Evolutionary conservation across 2,113 vertebrate species (phyloP), one percentile per base, ranked within the genome.

Genomic region (Macheiramphus alcinus): DNA sequence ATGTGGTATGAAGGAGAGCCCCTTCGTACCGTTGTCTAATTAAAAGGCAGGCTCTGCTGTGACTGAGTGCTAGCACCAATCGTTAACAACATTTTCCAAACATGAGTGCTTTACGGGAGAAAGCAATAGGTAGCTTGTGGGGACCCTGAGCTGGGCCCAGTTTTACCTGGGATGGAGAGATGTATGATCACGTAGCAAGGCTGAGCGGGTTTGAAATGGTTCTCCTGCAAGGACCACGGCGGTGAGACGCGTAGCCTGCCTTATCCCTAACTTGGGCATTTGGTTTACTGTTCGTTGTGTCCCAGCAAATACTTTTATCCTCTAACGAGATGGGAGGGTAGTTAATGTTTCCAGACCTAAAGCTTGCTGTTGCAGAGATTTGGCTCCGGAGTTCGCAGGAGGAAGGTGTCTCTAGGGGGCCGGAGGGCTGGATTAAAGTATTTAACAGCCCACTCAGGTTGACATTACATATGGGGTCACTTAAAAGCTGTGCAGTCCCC

Each of bases 291-390:
- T 71, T 91, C 0, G 0, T 45, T 19, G 78, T 43, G 53, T 62
- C 71, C 58, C 1, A 1, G 47, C 0, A 7, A 91, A 87, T 53
- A 79, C 50, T 87, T 85, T 6, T 20, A 29, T 73, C 90, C 81
- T 63, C 50, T 80, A 48, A 94, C 23, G 74, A 97, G 83, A 93
- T 83, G 91, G 94, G 92, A 98, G 90, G 83, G 84, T 81, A 62
- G 96, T 95, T 97, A 95, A 89, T 47, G 47, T 88, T 95, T 94
- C 93, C 96, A 92, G 97, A 96, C 96, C 96, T 97, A 91, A 97
- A 97, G 95, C 66, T 95, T 96, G 92, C 85, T 90, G 90, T 93
- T 79, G 93, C 88, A 55, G 91, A 95, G 96, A 81, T 91, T 86
- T 93, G 80, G 94, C 93, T 98, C 95, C 80, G 71, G 97, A 94